Conservation (phyloP, 2,888 invertebrate species). For the Ceramica pisi region DNA sequence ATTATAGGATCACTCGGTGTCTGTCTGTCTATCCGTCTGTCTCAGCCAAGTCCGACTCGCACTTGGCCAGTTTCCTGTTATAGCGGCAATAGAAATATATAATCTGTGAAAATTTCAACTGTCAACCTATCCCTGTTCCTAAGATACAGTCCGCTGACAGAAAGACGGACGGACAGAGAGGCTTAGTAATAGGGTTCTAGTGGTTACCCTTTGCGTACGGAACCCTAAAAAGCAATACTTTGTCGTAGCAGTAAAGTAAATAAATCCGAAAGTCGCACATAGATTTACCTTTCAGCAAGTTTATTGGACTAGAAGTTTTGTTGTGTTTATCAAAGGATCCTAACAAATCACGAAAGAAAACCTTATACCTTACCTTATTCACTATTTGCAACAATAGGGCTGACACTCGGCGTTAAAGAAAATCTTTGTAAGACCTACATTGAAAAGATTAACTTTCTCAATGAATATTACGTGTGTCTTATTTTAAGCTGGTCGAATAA, state of each 20-base stretch:
- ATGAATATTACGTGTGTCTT: not conserved
- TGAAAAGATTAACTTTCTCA: not conserved
- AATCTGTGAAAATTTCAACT: no score
- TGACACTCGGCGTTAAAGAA: constrained; percentile 6
- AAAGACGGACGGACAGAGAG: no score
- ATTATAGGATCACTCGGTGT: no score
- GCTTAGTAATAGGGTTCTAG: no score
- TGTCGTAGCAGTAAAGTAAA: constrained; percentile 35
- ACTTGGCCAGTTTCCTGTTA: no score
- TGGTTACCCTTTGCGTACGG: no score
- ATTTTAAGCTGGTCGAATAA: not conserved
- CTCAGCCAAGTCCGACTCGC: no score
- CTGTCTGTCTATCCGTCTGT: no score
- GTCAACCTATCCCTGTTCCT: no score
- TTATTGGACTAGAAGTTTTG: constrained; percentile 35
- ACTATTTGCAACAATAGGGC: constrained; percentile 37
- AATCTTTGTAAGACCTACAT: not conserved
- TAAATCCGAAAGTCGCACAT: constrained; percentile 35
- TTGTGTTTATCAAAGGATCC: constrained; percentile 38
- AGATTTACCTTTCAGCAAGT: constrained; percentile 35
- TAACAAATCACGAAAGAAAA: constrained; percentile 46
- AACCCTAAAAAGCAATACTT: constrained; percentile 21
- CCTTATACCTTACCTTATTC: constrained; percentile 1
- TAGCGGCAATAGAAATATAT: no score
- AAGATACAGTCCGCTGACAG: no score